These are phyloP conservation scores for Choloepus didactylus DNA, from an alignment of 2,797 vertebrate genomes.

Conservation along the genomic window DNA sequence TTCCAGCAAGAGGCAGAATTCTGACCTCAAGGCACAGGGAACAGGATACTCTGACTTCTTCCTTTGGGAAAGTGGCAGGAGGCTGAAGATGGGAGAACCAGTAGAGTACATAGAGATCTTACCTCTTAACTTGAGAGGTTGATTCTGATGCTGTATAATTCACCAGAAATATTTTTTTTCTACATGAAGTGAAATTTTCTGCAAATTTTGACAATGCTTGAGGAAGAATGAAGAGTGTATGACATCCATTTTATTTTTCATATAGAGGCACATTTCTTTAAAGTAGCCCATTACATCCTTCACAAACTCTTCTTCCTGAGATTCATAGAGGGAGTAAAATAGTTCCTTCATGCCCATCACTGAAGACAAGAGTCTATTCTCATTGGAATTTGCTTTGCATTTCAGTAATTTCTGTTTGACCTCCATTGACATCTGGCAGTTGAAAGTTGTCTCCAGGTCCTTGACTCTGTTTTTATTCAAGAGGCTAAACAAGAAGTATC, in stretches of 20 bases:
- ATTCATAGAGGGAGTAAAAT: conserved; percentile 11
- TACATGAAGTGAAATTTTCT: not conserved
- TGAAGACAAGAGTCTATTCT: fast-evolving
- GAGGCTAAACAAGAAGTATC: not conserved
- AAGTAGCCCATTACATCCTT: not conserved
- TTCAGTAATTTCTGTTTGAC: not conserved
- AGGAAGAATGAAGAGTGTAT: not conserved
- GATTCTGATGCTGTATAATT: fast-evolving
- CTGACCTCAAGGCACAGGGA: not conserved
- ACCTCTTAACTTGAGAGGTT: not conserved
- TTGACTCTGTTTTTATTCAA: fast-evolving
- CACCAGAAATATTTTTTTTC: conserved; percentile 15
- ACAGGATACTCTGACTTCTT: too few species aligned
- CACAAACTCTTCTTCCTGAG: too few species aligned
- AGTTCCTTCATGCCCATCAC: fast-evolving
- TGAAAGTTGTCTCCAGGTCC: not conserved
- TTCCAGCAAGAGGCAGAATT: too few species aligned
- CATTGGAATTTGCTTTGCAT: fast-evolving
- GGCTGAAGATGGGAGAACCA: too few species aligned
- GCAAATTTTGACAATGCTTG: not conserved
- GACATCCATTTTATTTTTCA: not conserved
- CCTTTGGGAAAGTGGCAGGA: too few species aligned
- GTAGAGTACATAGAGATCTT: not conserved
- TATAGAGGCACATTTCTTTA: not conserved
- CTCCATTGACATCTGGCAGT: too few species aligned